Conservation (phyloP, 1,140 invertebrate genomes). For the Temnothorax curvispinosus region DNA sequence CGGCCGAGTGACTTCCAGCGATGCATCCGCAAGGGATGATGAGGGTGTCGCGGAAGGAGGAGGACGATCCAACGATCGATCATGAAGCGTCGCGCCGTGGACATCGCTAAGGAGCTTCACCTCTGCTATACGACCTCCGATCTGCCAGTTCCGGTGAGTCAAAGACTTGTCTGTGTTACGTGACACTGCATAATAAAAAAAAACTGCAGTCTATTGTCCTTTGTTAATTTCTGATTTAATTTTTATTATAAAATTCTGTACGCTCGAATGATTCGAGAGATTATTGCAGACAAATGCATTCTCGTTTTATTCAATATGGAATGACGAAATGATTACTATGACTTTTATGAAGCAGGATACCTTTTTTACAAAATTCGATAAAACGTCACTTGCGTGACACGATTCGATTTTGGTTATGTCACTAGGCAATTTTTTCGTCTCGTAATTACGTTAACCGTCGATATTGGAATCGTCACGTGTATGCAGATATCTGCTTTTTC, state of each 20-base stretch:
- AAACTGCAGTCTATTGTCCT: background rate
- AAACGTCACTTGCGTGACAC: background rate
- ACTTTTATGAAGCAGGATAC: background rate
- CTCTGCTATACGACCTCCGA: background rate
- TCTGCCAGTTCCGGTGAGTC: conserved; percentile 23
- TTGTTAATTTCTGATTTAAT: background rate
- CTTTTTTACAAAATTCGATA: conserved; percentile 22
- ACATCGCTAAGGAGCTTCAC: background rate
- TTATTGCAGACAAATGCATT: background rate
- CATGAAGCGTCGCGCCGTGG: background rate
- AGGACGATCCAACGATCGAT: conserved; percentile 23
- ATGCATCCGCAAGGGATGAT: conserved; percentile 7
- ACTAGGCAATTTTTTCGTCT: background rate
- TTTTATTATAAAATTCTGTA: background rate
- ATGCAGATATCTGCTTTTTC: conserved; percentile 27
- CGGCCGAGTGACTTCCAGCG: conserved; percentile 28
- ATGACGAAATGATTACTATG: background rate
- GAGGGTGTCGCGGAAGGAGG: conserved; percentile 3
- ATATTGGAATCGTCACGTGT: background rate
- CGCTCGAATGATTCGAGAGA: background rate
- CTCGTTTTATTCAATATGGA: background rate
- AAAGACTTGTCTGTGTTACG: background rate
- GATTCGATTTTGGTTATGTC: background rate
- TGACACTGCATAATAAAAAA: background rate
- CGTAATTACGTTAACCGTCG: background rate